These are phyloP conservation scores for Rhipidura dahli DNA, from an alignment of 2,113 vertebrate genomes.

Conservation along the genomic window DNA sequence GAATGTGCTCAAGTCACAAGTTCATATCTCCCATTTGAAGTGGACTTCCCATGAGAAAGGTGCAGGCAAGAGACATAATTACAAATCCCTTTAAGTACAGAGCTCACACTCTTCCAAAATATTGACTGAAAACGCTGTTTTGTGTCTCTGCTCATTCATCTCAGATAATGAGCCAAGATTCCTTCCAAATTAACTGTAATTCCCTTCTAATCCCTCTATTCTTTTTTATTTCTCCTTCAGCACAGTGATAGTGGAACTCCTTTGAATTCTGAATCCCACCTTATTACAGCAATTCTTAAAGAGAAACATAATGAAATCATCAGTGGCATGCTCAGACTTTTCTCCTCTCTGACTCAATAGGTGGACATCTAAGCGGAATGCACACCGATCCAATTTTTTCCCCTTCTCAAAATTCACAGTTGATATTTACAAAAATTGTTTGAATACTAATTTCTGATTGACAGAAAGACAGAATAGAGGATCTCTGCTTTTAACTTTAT, in stretches of 20 bases:
- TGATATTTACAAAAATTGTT: neutral
- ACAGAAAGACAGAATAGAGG: neutral
- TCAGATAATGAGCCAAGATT: constrained; percentile 23
- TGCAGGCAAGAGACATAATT: neutral
- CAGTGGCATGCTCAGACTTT: neutral
- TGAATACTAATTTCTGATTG: neutral
- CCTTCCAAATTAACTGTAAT: constrained; percentile 44
- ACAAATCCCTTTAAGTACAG: constrained; percentile 1
- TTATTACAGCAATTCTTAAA: neutral
- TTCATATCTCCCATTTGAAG: neutral
- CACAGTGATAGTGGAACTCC: neutral
- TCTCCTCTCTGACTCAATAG: neutral
- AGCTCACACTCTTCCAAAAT: constrained; percentile 4
- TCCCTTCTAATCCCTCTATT: constrained; percentile 22
- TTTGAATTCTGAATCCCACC: neutral
- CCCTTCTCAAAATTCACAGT: neutral
- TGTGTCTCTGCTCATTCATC: constrained; percentile 11
- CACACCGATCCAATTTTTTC: rapidly evolving
- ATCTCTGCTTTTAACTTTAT: neutral
- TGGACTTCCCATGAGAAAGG: constrained; percentile 19
- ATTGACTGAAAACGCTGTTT: constrained; percentile 16
- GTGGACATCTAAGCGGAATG: neutral
- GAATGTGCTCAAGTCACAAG: constrained; percentile 8
- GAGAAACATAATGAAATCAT: neutral
- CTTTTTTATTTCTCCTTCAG: neutral